phyloP scores from a whole-genome alignment of 1,140 invertebrate species.

The Anthonomus grandis region DNA sequence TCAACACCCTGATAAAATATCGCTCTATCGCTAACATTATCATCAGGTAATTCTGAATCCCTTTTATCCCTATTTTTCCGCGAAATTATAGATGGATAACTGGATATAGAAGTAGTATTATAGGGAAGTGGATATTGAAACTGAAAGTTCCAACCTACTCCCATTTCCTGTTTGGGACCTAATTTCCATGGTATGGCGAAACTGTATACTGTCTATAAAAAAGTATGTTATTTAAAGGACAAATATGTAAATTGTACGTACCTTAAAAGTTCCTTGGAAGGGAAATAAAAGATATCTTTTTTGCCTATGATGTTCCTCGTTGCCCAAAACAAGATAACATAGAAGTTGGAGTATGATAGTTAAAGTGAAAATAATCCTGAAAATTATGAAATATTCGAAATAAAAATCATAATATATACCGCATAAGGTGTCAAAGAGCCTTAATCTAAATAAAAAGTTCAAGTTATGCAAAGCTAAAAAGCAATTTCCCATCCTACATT shows the following conservation, averaged over 20 bases:
- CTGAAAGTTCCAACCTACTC: slow-evolving; percentile 34
- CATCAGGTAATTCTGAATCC: background rate
- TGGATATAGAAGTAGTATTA: slow-evolving; percentile 17
- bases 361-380: too few relatives aligned
- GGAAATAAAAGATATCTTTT: slow-evolving; percentile 24
- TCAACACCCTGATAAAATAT: slow-evolving; percentile 28
- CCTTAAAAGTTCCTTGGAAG: slow-evolving; percentile 24
- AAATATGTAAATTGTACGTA: background rate
- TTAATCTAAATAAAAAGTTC: too few relatives aligned
- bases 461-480: too few relatives aligned
- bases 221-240: background rate
- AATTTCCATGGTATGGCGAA: slow-evolving; percentile 31
- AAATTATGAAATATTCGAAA: too few relatives aligned
- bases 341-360: too few relatives aligned
- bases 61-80: slow-evolving; percentile 16
- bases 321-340: too few relatives aligned
- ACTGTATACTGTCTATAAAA: slow-evolving; percentile 28
- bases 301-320: slow-evolving; percentile 5
- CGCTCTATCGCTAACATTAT: slow-evolving; percentile 18
- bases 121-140: slow-evolving; percentile 30
- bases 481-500: too few relatives aligned
- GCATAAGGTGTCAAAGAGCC: too few relatives aligned
- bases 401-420: too few relatives aligned
- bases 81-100: slow-evolving; percentile 26
- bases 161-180: slow-evolving; percentile 32